Percentiles rank a stretch among this genome's conserved stretches.
Conservation (phyloP, 2,888 invertebrate species). For the Lydus trimaculatus region DNA sequence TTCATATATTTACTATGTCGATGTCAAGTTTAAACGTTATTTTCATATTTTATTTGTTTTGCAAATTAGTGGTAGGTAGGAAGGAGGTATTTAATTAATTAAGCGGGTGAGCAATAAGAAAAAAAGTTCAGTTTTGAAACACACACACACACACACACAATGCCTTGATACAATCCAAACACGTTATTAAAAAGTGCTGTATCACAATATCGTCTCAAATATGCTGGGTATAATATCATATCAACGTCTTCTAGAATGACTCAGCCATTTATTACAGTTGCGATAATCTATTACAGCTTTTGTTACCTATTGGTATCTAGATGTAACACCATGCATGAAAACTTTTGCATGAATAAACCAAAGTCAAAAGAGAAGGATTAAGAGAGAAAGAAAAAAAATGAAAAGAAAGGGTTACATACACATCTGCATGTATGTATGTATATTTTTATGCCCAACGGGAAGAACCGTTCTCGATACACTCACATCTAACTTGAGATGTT, state of each 20-base stretch:
- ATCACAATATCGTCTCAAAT: neutral
- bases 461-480: neutral
- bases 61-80: neutral
- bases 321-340: conserved; percentile 15
- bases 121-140: neutral
- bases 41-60: neutral
- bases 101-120: neutral
- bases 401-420: conserved; percentile 18
- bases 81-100: no score
- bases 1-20: no score
- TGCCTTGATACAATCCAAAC: neutral
- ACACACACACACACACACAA: conserved; percentile 4
- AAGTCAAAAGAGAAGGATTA: neutral
- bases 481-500: conserved; percentile 13
- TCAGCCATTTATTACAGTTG: conserved; percentile 19
- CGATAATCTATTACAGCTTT: conserved; percentile 24
- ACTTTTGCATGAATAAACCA: neutral
- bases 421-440: conserved; percentile 1
- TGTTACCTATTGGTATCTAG: conserved; percentile 15
- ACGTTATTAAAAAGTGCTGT: conserved; percentile 13
- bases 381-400: neutral
- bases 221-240: conserved; percentile 19
- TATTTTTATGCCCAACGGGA: conserved; percentile 7
- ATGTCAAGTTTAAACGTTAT: no score
- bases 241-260: conserved; percentile 23